A percentile compares a stretch with the other conserved stretches of the same genome.
phyloP scores from a whole-genome alignment of 2,888 invertebrate species.

The Agrotis puta region DNA sequence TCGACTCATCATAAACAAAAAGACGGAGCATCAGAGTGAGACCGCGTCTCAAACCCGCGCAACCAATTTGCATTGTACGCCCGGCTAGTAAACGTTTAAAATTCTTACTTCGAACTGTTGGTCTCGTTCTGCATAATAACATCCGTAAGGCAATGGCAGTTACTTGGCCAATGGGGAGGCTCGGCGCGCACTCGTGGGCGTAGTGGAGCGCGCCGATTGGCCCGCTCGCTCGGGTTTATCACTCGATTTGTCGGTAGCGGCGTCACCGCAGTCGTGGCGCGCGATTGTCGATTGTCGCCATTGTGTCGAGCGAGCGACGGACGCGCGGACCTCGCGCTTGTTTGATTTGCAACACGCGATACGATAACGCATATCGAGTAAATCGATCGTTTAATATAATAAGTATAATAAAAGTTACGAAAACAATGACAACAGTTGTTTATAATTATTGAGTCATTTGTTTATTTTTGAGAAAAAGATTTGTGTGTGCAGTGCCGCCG shows the following conservation, averaged over 20 bases:
- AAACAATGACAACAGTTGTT: conserved; percentile 73
- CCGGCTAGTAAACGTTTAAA: conserved; percentile 88
- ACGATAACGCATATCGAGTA: conserved; percentile 78
- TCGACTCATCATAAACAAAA: conserved; percentile 78
- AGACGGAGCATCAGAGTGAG: conserved; percentile 82
- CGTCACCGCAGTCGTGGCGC: conserved; percentile 88
- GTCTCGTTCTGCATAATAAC: conserved; percentile 90
- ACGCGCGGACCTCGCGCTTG: conserved; percentile 82
- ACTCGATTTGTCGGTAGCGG: conserved; percentile 88
- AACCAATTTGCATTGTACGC: conserved; percentile 89
- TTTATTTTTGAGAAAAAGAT: conserved; percentile 64
- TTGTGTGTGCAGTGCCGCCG: conserved; percentile 77
- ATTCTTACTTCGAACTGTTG: conserved; percentile 89
- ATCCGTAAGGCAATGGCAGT: conserved; percentile 90
- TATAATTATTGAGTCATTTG: conserved; percentile 64
- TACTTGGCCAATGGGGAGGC: conserved; percentile 88
- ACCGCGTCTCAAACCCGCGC: conserved; percentile 84
- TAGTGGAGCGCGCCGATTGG: conserved; percentile 84
- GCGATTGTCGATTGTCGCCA: conserved; percentile 90
- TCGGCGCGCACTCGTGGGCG: conserved; percentile 86
- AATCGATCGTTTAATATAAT: conserved; percentile 76
- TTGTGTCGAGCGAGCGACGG: conserved; percentile 84
- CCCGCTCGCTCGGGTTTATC: conserved; percentile 83
- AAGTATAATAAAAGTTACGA: conserved; percentile 69
- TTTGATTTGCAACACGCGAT: conserved; percentile 82